Evolutionary conservation across 2,797 vertebrate species (phyloP).

Genomic region (Todus mexicanus): DNA sequence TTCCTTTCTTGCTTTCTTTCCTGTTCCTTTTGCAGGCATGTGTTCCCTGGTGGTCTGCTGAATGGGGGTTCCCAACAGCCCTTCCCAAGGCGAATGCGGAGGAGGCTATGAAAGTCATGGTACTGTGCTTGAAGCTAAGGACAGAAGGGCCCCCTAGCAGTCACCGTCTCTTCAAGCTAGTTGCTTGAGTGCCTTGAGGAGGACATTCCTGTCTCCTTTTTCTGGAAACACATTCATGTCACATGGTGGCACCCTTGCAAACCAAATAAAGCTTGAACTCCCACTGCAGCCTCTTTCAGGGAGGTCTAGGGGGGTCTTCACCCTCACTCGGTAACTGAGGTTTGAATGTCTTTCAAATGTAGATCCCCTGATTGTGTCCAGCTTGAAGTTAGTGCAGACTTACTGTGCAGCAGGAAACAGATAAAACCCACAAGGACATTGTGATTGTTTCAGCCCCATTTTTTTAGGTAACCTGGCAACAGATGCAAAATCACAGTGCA

Average conservation of each 20-base stretch:
- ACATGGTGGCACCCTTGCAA: constrained; percentile 48
- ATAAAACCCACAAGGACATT: background rate
- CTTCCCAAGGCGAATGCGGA: background rate
- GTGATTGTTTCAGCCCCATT: background rate
- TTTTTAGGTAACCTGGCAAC: background rate
- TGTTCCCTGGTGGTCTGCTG: background rate
- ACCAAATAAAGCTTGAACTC: background rate
- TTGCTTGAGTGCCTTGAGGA: background rate
- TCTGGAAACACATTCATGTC: background rate
- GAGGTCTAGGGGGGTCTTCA: background rate
- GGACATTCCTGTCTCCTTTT: background rate
- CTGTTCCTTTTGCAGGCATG: accelerated
- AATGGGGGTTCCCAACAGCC: background rate
- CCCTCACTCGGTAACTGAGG: background rate
- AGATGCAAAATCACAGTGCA: background rate
- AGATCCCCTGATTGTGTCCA: background rate
- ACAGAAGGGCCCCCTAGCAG: background rate
- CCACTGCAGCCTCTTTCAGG: background rate
- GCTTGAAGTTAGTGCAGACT: background rate
- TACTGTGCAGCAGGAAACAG: background rate
- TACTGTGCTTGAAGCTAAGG: background rate
- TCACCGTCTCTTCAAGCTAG: background rate
- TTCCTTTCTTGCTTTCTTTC: background rate
- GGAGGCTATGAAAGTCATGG: background rate
- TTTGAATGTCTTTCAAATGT: background rate